Evolutionary conservation across 2,113 vertebrate species (phyloP), one percentile per base, ranked within the genome.

Genomic region (Semnornis frantzii): DNA sequence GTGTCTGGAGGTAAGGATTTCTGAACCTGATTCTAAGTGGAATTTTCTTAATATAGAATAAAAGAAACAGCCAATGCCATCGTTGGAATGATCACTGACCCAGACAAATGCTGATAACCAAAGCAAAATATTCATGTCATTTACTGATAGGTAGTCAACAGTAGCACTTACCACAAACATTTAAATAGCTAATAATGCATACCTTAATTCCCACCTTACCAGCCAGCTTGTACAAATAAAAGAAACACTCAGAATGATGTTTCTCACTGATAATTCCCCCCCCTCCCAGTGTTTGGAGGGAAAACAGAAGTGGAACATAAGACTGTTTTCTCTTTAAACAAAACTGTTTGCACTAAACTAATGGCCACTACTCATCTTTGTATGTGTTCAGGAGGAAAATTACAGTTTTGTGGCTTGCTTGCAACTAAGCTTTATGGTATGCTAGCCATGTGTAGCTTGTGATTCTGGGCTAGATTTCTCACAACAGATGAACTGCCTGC

Each of bases 161-260:
- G 94, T 48, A 96, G 87, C 87, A 92, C 37, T 59, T 48, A 69
- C 84, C 93, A 87, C 92, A 90, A 96, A 95, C 93, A 97, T 92
- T 96, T 95, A 97, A 95, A 95, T 89, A 94, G 91, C 86, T 92
- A 97, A 96, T 91, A 96, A 96, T 90, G 94, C 89, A 96, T 94
- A 91, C 91, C 93, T 91, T 96, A 94, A 94, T 94, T 96, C 87
- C 94, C 96, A 94, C 82, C 87, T 94, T 48, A 88, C 88, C 90
- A 96, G 84, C 90, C 94, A 93, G 94, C 88, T 95, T 86, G 84
- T 90, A 94, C 94, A 92, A 95, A 94, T 93, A 87, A 96, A 95
- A 95, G 78, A 94, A 93, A 93, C 83, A 86, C 87, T 92, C 90
- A 90, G 93, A 89, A 91, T 39, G 92, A 94, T 95, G 86, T 87